Evolutionary conservation across 2,113 vertebrate genomes (phyloP), one percentile per base, ranked within the genome.

Genomic region (Gasterosteus nipponicus): DNA sequence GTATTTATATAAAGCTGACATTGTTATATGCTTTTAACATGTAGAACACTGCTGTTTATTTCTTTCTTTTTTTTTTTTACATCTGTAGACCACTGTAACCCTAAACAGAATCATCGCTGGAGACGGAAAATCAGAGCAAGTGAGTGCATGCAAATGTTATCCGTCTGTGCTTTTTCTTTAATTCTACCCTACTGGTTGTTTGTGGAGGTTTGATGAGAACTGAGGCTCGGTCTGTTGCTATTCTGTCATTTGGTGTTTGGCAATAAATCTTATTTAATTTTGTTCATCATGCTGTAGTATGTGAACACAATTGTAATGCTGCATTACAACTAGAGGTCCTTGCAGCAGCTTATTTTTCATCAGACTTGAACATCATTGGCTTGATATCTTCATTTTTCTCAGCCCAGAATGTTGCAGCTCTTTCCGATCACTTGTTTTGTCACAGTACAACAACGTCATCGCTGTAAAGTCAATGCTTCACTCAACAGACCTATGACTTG

Each of bases 71-170:
- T 35, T 35, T 49, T 26, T 35, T 62, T 22, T 56, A 66, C 18
- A 10, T 66, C 33, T 81, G 71, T 62, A 91, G 90, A 70, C 72
- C 61, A 49, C 29, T 18, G 12, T 29, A 83, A 77, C 12, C 35
- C 16, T 60, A 91, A 88, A 80, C 73, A 66, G 29, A 89, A 46
- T 60, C 54, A 75, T 69, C 78, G 86, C 44, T 92, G 91, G 92
- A 93, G 86, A 60, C 77, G 75, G 29, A 93, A 89, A 69, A 90
- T 92, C 75, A 59, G 64, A 66, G 69, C 88, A 0, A 80, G 92
- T 92, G 82, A 90, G 88, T 89, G 31, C 42, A 22, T 68, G n/a
- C 1, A 1, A 7, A 54, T 41, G 54, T 44, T 29, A 26, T 54
- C 22, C 4, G 53, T 63, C 47, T 69, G 9, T 73, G 33, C 63